A percentile compares a stretch with the other conserved stretches of the same genome.
Evolutionary conservation across 2,113 vertebrate species (phyloP).

Genomic region (Pyxicephalus adspersus): DNA sequence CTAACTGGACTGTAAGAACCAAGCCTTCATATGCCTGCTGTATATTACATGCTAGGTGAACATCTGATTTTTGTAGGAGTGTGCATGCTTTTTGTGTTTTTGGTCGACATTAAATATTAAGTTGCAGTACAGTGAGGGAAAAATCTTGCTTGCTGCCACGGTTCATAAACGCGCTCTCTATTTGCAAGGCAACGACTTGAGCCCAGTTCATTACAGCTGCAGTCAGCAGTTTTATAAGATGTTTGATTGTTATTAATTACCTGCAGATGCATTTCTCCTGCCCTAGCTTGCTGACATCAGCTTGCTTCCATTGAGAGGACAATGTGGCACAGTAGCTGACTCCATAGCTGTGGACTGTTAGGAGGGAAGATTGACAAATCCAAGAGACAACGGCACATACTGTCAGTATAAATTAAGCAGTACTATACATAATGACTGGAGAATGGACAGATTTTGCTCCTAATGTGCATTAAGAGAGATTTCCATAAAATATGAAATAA

Average conservation of each 20-base stretch:
- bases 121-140: slow-evolving; percentile 40
- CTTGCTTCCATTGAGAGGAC: slow-evolving; percentile 59
- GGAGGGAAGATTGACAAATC: slow-evolving; percentile 42
- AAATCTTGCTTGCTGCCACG: slow-evolving; percentile 59
- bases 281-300: slow-evolving; percentile 64
- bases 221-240: slow-evolving; percentile 70
- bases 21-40: not conserved
- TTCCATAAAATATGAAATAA: no score
- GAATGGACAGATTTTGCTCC: no score
- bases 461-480: no score
- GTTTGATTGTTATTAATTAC: slow-evolving; percentile 75
- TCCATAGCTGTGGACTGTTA: not conserved
- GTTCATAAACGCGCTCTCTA: slow-evolving; percentile 61
- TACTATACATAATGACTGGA: not conserved
- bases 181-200: slow-evolving; percentile 65
- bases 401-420: slow-evolving; percentile 23
- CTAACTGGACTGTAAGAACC: not conserved
- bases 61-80: slow-evolving; percentile 53
- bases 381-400: not conserved
- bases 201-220: slow-evolving; percentile 61
- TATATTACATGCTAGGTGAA: slow-evolving; percentile 29
- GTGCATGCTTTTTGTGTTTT: slow-evolving; percentile 57
- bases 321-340: slow-evolving; percentile 41
- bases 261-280: slow-evolving; percentile 69
- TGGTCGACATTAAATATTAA: slow-evolving; percentile 67